Base-by-base conservation (phyloP, 2,113 vertebrate genomes). In the Dissostichus mawsoni region DNA sequence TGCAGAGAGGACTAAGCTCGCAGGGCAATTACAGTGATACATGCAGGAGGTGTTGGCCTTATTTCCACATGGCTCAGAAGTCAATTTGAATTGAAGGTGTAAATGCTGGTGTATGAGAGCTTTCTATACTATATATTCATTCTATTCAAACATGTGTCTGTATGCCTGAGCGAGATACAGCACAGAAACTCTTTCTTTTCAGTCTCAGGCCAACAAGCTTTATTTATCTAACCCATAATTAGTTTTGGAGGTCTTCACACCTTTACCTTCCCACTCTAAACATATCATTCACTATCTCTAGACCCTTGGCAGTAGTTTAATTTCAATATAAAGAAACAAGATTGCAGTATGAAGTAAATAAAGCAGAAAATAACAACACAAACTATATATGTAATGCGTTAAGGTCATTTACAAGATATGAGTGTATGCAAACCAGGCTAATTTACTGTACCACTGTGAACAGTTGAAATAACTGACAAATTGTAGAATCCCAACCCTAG, bases 1-100 rank as follows among this genome's bases (percentile, higher is more conserved):
- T 50, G 55, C 6, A 55, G 36, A 62, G 56, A 76, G 0, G 55
- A 69, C 50, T 0, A 1, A 36, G 48, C 57, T 64, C 33, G 8
- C 64, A 45, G n/a, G 33, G 61, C 65, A 82, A 72, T 77, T 77
- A 66, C 55, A 0, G 20, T 0, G 57, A 63, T 29, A 51, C 50
- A 52, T 47, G 76, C 52, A 58, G 59, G 66, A 84, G 55, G 51
- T 67, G 58, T 9, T 23, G 62, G 62, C 18, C 36, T 44, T 12
- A 41, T 45, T 69, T 62, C 33, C 47, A n/a, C 33, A 20, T 25
- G 33, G 59, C 50, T 85, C 14, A 13, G 52, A 14, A 33, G 62
- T 61, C 51, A 57, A 18, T 52, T 11, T 55, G 68, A 72, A 44
- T 14, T 20, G 0, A 1, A 53, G 25, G 17, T 18, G 56, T 79